Evolutionary conservation across 2,888 invertebrate genomes (phyloP), one percentile per base, ranked within the genome.

Genomic region (Orthosia gracilis): DNA sequence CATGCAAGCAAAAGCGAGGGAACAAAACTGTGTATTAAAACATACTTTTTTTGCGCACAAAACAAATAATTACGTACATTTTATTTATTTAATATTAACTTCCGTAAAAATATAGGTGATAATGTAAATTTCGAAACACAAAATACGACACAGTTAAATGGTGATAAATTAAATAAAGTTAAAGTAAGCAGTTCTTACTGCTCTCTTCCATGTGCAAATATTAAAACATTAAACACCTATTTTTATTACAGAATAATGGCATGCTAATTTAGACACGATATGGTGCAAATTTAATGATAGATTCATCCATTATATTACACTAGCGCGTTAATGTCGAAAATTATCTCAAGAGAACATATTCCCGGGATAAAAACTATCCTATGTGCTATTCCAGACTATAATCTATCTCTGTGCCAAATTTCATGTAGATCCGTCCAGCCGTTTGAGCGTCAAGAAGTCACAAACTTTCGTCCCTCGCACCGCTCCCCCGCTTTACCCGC

Each of bases 111-210:
- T 54, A 5, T 15, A 18, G 12, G 4, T 7, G 15, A 47, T 47
- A 52, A 73, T n/a, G 52, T 75, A n/a, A 59, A 75, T 21, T 63
- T 76, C 62, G 76, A 68, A 76, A 76, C 76, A 63, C 77, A 76
- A 64, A 76, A 55, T 5, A 26, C 49, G 62, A 68, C 52, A 57
- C 57, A 63, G 31, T 63, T 3, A 15, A 54, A 47, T 21, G 23
- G 3, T 31, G 26, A 31, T 31, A 31, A 7, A 11, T 59, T 66
- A 18, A 7, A 50, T 47, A 17, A 61, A 69, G 18, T 62, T 2
- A 31, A 47, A 15, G 18, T 23, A 47, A 15, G 21, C 17, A 49
- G 21, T 21, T 13, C 17, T 15, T 45, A 26, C 9, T 50, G 15
- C 1, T 18, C n/a, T 40, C 18, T 59, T 52, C 23, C 1, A 4